Percentiles rank a stretch among this genome's conserved stretches.
These are phyloP conservation scores for Eptesicus fuscus DNA, from an alignment of 2,113 vertebrate species.

Conservation along the genomic window DNA sequence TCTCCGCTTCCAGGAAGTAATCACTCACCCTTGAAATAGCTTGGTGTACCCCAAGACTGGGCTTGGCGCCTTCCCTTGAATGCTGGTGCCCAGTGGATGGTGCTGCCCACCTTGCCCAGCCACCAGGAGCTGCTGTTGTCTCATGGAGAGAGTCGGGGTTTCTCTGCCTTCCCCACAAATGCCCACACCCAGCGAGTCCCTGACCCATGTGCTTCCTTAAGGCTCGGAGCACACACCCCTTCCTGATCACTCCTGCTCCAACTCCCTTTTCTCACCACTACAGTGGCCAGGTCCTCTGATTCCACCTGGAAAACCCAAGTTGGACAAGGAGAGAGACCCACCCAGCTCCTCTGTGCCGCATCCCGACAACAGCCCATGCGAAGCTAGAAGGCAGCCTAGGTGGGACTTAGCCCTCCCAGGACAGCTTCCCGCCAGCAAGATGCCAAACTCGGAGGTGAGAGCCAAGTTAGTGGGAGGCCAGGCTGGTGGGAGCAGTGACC, in stretches of 20 bases:
- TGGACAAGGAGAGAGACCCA: not conserved
- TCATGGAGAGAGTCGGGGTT: not conserved
- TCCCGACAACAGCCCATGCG: too few species aligned
- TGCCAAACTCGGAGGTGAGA: not conserved
- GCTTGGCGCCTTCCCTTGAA: too few species aligned
- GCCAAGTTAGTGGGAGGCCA: not conserved
- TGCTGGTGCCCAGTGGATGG: not conserved
- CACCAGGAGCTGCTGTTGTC: not conserved
- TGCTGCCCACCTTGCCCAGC: rapidly evolving
- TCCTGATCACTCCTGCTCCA: not conserved
- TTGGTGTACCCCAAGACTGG: not conserved
- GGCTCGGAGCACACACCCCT: not conserved
- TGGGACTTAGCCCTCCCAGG: not conserved
- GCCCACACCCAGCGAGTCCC: not conserved
- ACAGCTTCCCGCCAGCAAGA: not conserved
- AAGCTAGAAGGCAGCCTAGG: not conserved
- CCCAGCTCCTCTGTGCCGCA: not conserved
- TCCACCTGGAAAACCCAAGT: not conserved
- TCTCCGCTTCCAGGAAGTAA: not conserved
- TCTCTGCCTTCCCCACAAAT: not conserved
- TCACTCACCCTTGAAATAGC: not conserved
- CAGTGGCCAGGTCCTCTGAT: not conserved
- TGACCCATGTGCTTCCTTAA: not conserved
- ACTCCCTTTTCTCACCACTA: not conserved
- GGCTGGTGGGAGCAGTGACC: too few species aligned